These are phyloP conservation scores for Hyaena hyaena DNA, from an alignment of 2,113 vertebrate genomes.

Conservation along the genomic window DNA sequence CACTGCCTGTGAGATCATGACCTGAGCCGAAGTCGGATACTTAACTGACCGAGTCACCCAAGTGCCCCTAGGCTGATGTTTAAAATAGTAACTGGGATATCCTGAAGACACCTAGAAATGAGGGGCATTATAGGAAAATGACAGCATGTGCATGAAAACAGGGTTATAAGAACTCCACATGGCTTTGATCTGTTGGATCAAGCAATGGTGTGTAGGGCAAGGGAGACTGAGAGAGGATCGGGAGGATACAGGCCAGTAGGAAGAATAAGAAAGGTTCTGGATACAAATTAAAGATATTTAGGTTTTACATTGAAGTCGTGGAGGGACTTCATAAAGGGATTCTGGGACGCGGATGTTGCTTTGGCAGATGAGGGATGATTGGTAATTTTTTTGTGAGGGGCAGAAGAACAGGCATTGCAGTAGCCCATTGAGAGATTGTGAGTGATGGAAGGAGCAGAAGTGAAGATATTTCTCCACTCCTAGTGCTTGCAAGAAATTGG, in stretches of 20 bases:
- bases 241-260: not conserved
- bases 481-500: not conserved
- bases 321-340: not conserved
- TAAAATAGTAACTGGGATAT: not conserved
- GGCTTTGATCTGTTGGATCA: too few species aligned
- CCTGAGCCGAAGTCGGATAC: too few species aligned
- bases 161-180: not conserved
- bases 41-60: too few species aligned
- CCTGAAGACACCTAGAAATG: not conserved
- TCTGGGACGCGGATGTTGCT: not conserved
- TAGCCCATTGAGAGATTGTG: not conserved
- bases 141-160: not conserved
- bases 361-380: not conserved
- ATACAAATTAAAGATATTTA: not conserved
- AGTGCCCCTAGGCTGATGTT: not conserved
- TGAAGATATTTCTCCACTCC: not conserved
- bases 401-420: not conserved
- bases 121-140: not conserved
- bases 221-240: not conserved
- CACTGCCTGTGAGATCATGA: too few species aligned
- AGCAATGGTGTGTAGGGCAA: not conserved
- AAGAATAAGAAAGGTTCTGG: not conserved
- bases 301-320: not conserved
- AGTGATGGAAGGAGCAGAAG: accelerated
- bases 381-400: not conserved